Evolutionary conservation across 2,888 invertebrate genomes (phyloP).

Genomic region (Amiota minor): DNA sequence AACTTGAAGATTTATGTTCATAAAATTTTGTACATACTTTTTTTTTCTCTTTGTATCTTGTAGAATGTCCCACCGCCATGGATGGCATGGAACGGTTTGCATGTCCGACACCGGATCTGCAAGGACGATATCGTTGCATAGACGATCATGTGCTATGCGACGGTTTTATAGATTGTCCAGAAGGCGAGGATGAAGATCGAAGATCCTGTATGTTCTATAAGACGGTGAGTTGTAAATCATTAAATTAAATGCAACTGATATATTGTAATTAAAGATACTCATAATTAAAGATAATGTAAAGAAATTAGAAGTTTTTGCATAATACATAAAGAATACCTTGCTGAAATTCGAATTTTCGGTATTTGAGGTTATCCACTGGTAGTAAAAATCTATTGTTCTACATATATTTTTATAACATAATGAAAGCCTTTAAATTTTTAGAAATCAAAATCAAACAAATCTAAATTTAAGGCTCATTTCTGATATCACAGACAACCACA

Average conservation of each 20-base stretch:
- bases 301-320: background rate
- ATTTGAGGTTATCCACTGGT: no score
- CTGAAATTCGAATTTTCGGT: no score
- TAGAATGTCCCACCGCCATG: constrained; percentile 93
- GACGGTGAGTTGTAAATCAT: constrained; percentile 81
- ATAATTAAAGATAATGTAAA: background rate
- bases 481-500: no score
- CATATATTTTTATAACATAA: no score
- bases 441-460: no score
- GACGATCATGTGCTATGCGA: constrained; percentile 96
- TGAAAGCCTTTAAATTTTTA: no score
- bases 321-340: background rate
- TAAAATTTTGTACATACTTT: no score
- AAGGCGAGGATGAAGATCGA: constrained; percentile 93
- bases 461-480: no score
- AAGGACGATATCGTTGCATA: constrained; percentile 94
- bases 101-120: constrained; percentile 91
- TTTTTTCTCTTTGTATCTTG: constrained; percentile 61
- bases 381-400: no score
- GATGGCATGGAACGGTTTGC: constrained; percentile 97
- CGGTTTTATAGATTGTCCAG: constrained; percentile 95
- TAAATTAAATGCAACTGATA: no score
- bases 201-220: constrained; percentile 97
- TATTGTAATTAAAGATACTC: background rate
- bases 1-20: no score